Percentiles rank a stretch among this genome's conserved stretches.
Evolutionary conservation across 2,888 invertebrate genomes (phyloP).

Genomic region (Beris morrisii): DNA sequence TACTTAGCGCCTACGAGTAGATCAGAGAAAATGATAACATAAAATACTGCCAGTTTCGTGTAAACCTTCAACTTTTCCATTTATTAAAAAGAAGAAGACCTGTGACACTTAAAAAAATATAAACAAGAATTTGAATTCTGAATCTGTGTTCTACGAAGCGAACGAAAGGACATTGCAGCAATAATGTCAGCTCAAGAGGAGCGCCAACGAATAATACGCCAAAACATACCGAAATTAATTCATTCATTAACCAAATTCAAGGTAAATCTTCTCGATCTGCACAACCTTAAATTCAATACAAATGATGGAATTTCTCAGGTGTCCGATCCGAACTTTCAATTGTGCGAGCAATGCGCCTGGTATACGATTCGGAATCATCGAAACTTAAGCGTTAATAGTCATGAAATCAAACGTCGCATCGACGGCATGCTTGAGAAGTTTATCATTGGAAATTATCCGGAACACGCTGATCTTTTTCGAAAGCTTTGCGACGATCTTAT

Average conservation of each 20-base stretch:
- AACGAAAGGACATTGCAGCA: not conserved
- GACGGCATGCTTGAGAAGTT: constrained; percentile 58
- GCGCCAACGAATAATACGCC: constrained; percentile 45
- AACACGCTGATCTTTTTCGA: constrained; percentile 55
- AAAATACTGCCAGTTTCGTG: not conserved
- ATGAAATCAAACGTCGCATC: constrained; percentile 56
- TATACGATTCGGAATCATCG: constrained; percentile 58
- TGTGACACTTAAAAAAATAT: no score
- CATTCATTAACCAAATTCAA: constrained; percentile 45
- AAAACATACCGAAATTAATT: constrained; percentile 46
- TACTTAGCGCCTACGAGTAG: no score
- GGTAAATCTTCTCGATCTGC: constrained; percentile 40
- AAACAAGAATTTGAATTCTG: no score
- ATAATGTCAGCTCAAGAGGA: constrained; percentile 37
- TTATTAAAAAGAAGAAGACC: not conserved
- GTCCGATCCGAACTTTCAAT: constrained; percentile 52
- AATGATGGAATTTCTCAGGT: constrained; percentile 44
- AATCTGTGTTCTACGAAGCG: no score
- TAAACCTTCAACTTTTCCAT: not conserved
- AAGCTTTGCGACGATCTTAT: constrained; percentile 50
- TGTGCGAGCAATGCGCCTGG: constrained; percentile 53
- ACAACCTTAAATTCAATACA: not conserved
- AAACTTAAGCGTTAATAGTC: constrained; percentile 56
- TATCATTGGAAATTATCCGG: constrained; percentile 56
- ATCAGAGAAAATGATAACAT: no score